Conservation (phyloP, 2,113 vertebrate genomes). For the Aplodontia rufa region DNA sequence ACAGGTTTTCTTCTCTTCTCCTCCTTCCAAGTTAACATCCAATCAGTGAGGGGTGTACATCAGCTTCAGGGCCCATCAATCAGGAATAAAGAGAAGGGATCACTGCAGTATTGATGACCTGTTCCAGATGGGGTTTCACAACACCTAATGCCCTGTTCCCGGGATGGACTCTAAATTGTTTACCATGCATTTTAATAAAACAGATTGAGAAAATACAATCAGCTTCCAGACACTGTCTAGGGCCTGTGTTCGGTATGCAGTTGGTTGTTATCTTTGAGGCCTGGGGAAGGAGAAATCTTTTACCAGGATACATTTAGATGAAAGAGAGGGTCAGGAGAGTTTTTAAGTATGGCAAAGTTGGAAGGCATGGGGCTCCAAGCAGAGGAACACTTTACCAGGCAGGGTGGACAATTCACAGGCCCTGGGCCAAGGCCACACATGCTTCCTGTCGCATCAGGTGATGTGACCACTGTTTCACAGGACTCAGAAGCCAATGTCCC, state of each 20-base stretch:
- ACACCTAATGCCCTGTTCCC: not conserved
- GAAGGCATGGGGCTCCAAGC: not conserved
- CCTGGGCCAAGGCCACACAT: not conserved
- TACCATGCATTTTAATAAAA: constrained; percentile 45
- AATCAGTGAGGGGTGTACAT: not conserved
- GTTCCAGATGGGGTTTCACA: not conserved
- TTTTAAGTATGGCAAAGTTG: not conserved
- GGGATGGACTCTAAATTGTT: not conserved
- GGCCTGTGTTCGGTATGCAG: not conserved
- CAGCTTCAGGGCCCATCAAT: not conserved
- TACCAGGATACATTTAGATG: not conserved
- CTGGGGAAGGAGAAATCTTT: not conserved
- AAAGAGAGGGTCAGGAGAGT: too few relatives aligned
- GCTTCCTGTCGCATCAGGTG: constrained; percentile 38
- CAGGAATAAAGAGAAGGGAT: too few relatives aligned
- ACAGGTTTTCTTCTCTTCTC: not conserved
- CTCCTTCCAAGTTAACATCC: not conserved
- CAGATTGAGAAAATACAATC: not conserved
- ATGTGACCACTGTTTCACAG: constrained; percentile 69
- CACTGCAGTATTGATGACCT: too few relatives aligned
- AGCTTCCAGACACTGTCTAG: not conserved
- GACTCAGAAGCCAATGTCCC: constrained; percentile 50
- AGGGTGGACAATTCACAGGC: not conserved
- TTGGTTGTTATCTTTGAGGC: not conserved
- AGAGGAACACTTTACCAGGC: not conserved